Conservation (phyloP, 2,888 invertebrate genomes). For the Tipula helvola region DNA sequence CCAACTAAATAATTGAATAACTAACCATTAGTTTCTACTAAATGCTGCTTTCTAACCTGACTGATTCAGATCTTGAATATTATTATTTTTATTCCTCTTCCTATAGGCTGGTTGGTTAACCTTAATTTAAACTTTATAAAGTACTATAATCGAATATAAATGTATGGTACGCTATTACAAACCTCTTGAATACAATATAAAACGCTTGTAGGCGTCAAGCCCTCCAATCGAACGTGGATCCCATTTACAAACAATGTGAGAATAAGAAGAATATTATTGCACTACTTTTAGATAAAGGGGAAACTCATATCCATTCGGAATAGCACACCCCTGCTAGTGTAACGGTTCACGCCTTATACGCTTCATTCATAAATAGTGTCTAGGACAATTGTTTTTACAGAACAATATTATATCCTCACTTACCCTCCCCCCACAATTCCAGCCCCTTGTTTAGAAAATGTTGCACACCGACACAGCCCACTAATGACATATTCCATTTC, state of each 20-base stretch:
- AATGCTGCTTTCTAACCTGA: no score
- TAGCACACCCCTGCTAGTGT: background rate
- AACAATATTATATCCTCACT: constrained; percentile 29
- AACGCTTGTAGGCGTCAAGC: constrained; percentile 8
- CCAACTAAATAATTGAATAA: no score
- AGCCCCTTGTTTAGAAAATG: constrained; percentile 99
- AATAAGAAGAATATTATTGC: background rate
- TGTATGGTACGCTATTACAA: no score
- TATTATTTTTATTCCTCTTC: no score
- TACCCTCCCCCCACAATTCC: constrained; percentile 99
- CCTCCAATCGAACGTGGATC: background rate
- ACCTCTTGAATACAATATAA: background rate
- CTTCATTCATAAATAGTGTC: background rate
- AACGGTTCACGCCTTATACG: constrained; percentile 5
- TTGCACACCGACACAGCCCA: constrained; percentile 95
- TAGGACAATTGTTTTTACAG: no score
- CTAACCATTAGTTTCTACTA: no score
- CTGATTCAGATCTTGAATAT: no score
- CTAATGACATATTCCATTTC: constrained; percentile 99
- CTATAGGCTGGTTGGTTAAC: no score
- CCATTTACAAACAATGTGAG: background rate
- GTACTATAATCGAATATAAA: no score
- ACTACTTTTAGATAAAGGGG: background rate
- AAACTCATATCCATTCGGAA: background rate
- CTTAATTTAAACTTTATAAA: no score